Percentiles rank a stretch among this genome's conserved stretches.
Evolutionary conservation across 2,888 invertebrate genomes (phyloP).

Genomic region (Leptinotarsa juncta): DNA sequence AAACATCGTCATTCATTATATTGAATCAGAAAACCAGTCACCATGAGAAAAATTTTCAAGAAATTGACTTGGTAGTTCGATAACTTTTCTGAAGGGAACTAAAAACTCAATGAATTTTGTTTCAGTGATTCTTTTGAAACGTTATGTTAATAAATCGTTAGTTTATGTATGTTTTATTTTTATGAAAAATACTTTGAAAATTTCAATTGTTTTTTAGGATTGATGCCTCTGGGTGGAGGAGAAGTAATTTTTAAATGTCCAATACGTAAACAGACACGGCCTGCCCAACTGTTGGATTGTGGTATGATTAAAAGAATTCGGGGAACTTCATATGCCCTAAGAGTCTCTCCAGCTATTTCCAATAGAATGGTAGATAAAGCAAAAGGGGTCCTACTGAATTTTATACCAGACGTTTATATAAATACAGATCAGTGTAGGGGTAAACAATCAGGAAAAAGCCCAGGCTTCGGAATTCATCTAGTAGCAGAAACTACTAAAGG

Average conservation of each 20-base stretch:
- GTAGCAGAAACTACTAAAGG: conserved; percentile 93
- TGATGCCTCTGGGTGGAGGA: conserved; percentile 93
- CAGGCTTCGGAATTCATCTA: conserved; percentile 91
- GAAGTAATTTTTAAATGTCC: conserved; percentile 93
- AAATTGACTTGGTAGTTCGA: no score
- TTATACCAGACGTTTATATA: conserved; percentile 95
- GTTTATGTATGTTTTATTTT: neutral
- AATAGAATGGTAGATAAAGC: conserved; percentile 94
- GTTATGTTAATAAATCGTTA: neutral
- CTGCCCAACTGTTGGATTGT: conserved; percentile 81
- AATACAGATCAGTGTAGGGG: conserved; percentile 93
- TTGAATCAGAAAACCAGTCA: no score
- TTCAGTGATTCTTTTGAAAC: no score
- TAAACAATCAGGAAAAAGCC: conserved; percentile 87
- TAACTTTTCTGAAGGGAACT: no score
- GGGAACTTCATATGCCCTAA: conserved; percentile 88
- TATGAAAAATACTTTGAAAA: no score
- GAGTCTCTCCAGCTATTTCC: conserved; percentile 93
- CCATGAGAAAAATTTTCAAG: no score
- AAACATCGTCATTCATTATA: no score
- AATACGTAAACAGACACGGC: conserved; percentile 82
- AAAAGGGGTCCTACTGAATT: conserved; percentile 90
- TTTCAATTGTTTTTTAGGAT: conserved; percentile 65
- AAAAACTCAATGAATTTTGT: no score
- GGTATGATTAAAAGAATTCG: conserved; percentile 95